These are phyloP conservation scores for Leucophenga varia DNA, from an alignment of 1,140 invertebrate species.

Conservation along the genomic window DNA sequence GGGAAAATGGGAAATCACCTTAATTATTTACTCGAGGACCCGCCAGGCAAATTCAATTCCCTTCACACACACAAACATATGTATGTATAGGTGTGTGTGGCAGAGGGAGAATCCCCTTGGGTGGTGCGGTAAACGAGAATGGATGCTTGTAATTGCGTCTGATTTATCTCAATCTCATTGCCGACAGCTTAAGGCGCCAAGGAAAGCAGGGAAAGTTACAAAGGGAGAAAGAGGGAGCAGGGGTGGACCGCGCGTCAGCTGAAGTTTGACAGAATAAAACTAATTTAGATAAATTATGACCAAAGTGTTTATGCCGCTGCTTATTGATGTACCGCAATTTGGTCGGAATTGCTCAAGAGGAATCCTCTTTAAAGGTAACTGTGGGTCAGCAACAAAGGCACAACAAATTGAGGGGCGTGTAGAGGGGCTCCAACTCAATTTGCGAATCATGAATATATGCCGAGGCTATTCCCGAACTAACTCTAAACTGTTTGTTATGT, in stretches of 20 bases:
- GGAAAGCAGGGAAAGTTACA: too few relatives aligned
- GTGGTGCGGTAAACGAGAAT: conserved; percentile 29
- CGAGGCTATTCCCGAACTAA: too few relatives aligned
- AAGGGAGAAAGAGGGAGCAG: background rate
- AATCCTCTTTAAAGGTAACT: too few relatives aligned
- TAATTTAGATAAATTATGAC: conserved; percentile 46
- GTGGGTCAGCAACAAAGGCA: too few relatives aligned
- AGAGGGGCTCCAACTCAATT: conserved; percentile 18
- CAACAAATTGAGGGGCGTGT: too few relatives aligned
- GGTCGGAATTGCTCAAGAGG: conserved; percentile 5
- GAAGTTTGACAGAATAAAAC: conserved; percentile 31
- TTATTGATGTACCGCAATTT: conserved; percentile 37
- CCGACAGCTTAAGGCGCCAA: too few relatives aligned
- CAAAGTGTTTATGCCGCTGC: too few relatives aligned
- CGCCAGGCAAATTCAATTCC: conserved; percentile 8
- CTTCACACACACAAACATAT: background rate
- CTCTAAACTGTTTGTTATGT: too few relatives aligned
- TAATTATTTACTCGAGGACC: conserved; percentile 31
- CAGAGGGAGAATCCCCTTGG: background rate
- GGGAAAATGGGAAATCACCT: conserved; percentile 36
- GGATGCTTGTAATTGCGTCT: conserved; percentile 8
- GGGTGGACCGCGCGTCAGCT: conserved; percentile 23
- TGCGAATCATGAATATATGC: conserved; percentile 29
- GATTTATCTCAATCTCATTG: conserved; percentile 47
- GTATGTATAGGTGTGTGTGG: conserved; percentile 1